phyloP scores from a whole-genome alignment of 1,140 invertebrate species.

The Leptinotarsa defecta region DNA sequence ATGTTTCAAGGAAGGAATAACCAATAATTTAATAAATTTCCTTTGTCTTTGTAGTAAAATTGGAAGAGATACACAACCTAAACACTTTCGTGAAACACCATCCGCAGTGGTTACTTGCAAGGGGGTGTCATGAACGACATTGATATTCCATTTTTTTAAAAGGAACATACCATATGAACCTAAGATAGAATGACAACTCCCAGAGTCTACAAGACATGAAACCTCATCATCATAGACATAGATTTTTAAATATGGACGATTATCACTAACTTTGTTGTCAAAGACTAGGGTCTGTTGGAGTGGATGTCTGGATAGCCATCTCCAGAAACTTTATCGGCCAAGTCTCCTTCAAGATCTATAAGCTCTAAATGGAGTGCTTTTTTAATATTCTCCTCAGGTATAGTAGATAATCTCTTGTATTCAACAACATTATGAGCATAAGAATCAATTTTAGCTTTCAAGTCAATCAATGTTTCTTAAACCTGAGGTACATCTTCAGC shows the following conservation, averaged over 20 bases:
- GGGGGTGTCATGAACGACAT: not conserved
- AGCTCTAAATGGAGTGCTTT: too few relatives aligned
- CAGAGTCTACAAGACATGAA: too few relatives aligned
- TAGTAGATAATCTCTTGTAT: not conserved
- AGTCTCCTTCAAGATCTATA: too few relatives aligned
- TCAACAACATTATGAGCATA: not conserved
- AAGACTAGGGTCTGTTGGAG: too few relatives aligned
- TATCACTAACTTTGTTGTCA: too few relatives aligned
- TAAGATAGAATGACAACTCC: not conserved
- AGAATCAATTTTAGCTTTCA: not conserved
- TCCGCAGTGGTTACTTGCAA: slow-evolving; percentile 18
- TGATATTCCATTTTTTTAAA: not conserved
- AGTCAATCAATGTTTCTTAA: not conserved
- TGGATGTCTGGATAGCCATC: too few relatives aligned
- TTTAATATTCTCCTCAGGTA: too few relatives aligned
- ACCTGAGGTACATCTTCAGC: not conserved
- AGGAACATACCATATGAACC: not conserved
- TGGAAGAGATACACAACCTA: not conserved
- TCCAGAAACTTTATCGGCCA: too few relatives aligned
- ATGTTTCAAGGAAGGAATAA: slow-evolving; percentile 14
- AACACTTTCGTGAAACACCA: not conserved
- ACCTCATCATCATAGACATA: too few relatives aligned
- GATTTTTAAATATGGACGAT: too few relatives aligned
- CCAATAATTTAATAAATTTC: not conserved
- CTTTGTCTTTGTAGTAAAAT: not conserved